Base-by-base conservation (phyloP, 2,888 invertebrate genomes). In the Cepaea hortensis region DNA sequence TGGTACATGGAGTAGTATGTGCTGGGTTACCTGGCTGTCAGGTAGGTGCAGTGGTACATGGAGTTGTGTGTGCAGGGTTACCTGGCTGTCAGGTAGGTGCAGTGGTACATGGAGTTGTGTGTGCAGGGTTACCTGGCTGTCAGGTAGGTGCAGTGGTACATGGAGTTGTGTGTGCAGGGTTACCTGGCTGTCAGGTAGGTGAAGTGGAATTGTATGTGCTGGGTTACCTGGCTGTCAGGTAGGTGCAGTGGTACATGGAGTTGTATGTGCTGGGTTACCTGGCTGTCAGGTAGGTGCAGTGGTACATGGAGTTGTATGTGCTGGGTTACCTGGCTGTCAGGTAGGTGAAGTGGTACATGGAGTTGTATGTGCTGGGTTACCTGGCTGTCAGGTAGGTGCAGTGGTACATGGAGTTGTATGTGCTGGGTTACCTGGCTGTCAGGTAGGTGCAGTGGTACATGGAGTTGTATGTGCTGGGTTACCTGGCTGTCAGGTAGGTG, bases 91-190 rank as follows among this genome's bases (percentile, higher is more conserved):
- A 68, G 68, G 68, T 68, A 5, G 5, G 68, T 68, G 35, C 18
- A 97, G 89, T 99, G 99, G 98, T 99, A 99, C 95, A 98, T 98
- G 95, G 98, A 99, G 94, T 96, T 99, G 7, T 99, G 99, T 94
- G 98, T 99, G 6, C 98, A 99, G 94, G 98, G 98, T 0, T 99
- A 98, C 95, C 95, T 99, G 3, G 99, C 99, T 79, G 97, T 99
- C 91, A 96, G 98, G 97, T 97, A 94, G 94, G 88, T 55, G 35
- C 94, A 97, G 89, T 99, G 99, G 98, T 99, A 99, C 95, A 98
- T 98, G 95, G 98, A 99, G 94, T 96, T 99, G 7, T 99, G 99
- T 94, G 98, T 99, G 6, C 98, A 99, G 94, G 98, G 98, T 0
- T 99, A 98, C 95, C 95, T 99, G 3, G 99, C 99, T 79, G 97